phyloP scores from a whole-genome alignment of 1,140 invertebrate species.

The Drosophila eugracilis region DNA sequence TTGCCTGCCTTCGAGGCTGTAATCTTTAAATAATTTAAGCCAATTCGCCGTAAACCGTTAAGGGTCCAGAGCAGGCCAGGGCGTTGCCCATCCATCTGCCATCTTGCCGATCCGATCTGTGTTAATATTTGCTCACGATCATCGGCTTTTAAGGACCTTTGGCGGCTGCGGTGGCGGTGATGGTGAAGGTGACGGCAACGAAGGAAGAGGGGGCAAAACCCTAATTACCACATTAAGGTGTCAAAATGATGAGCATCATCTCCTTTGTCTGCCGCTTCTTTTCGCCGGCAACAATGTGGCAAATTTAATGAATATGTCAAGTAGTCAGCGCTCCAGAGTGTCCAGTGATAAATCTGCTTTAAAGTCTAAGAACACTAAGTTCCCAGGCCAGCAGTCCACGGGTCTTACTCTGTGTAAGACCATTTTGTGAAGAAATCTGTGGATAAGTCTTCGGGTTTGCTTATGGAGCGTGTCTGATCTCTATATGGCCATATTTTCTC shows the following conservation, averaged over 20 bases:
- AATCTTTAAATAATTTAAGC: slow-evolving; percentile 83
- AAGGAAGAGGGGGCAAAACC: slow-evolving; percentile 45
- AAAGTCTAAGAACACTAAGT: slow-evolving; percentile 55
- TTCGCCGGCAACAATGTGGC: slow-evolving; percentile 73
- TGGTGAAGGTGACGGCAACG: slow-evolving; percentile 25
- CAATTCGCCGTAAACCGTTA: slow-evolving; percentile 82
- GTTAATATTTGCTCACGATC: slow-evolving; percentile 82
- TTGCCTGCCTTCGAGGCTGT: slow-evolving; percentile 39
- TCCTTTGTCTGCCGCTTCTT: slow-evolving; percentile 49
- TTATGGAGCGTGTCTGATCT: slow-evolving; percentile 54
- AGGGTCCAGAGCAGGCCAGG: slow-evolving; percentile 38
- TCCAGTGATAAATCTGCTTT: slow-evolving; percentile 76
- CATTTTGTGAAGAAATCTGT: neutral
- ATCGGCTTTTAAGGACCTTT: slow-evolving; percentile 69
- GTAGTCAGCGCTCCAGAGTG: slow-evolving; percentile 72
- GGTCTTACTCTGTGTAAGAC: neutral
- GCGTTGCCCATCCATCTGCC: slow-evolving; percentile 59
- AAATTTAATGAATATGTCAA: slow-evolving; percentile 83
- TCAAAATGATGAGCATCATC: slow-evolving; percentile 79
- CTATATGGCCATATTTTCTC: slow-evolving; percentile 31
- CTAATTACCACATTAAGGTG: slow-evolving; percentile 84
- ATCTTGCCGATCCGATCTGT: slow-evolving; percentile 57
- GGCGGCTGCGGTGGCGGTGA: slow-evolving; percentile 13
- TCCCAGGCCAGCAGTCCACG: slow-evolving; percentile 26
- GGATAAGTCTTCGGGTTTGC: slow-evolving; percentile 36